Conservation (phyloP, 1,140 invertebrate species). For the Drosophila pachea region DNA sequence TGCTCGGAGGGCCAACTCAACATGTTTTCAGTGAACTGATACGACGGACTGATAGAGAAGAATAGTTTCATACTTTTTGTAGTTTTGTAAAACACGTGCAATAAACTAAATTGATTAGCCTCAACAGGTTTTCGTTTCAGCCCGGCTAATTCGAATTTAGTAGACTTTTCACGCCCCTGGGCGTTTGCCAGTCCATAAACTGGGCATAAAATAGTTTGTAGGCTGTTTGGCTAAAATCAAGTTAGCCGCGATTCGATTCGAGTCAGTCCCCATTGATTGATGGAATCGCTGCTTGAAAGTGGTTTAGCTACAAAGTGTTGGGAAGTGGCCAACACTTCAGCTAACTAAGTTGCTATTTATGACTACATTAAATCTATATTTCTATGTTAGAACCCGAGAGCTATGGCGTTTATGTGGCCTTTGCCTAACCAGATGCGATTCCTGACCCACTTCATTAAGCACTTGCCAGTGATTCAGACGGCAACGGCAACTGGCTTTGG, state of each 20-base stretch:
- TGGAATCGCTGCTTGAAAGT: slow-evolving; percentile 27
- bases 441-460: slow-evolving; percentile 36
- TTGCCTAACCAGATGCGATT: slow-evolving; percentile 20
- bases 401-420: slow-evolving; percentile 9
- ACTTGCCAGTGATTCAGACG: slow-evolving; percentile 46
- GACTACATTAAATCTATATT: slow-evolving; percentile 19
- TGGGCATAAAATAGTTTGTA: slow-evolving; percentile 31
- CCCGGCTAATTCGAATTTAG: slow-evolving; percentile 44
- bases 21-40: too few relatives aligned
- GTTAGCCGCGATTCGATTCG: slow-evolving; percentile 13
- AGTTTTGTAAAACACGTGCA: not conserved
- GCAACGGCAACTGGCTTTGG: slow-evolving; percentile 2
- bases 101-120: slow-evolving; percentile 15
- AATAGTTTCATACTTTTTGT: not conserved
- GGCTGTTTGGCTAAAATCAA: slow-evolving; percentile 39
- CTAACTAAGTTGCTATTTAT: slow-evolving; percentile 8
- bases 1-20: not conserved
- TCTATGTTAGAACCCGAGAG: slow-evolving; percentile 23
- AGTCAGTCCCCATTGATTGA: slow-evolving; percentile 20
- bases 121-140: slow-evolving; percentile 2
- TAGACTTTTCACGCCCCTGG: slow-evolving; percentile 37
- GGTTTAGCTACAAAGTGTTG: too few relatives aligned
- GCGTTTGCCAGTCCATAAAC: slow-evolving; percentile 53
- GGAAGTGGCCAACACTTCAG: slow-evolving; percentile 1
- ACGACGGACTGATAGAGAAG: not conserved